phyloP scores from a whole-genome alignment of 2,888 invertebrate genomes.

The Pristionchus mayeri region DNA sequence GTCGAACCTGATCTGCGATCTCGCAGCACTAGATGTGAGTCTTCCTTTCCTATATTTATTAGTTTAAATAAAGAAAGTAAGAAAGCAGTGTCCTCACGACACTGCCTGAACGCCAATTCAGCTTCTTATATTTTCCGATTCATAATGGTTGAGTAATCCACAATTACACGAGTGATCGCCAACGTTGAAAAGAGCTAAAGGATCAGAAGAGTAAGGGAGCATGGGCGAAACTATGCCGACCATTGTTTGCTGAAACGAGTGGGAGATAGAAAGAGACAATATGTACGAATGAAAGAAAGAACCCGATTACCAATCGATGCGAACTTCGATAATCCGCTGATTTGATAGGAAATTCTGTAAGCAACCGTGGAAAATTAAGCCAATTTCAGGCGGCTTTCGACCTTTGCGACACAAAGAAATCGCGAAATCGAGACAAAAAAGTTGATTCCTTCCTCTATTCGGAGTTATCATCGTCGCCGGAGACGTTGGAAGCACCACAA shows the following conservation, averaged over 20 bases:
- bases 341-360: too few relatives aligned
- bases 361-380: too few relatives aligned
- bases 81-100: too few relatives aligned
- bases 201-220: background rate
- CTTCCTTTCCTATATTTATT: background rate
- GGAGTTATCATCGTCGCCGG: background rate
- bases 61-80: background rate
- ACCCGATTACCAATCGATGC: background rate
- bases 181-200: too few relatives aligned
- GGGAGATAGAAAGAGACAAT: background rate
- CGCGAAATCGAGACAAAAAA: background rate
- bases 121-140: too few relatives aligned
- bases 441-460: background rate
- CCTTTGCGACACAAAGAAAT: background rate
- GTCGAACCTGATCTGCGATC: slow-evolving; percentile 18
- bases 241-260: background rate
- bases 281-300: background rate
- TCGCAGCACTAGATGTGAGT: slow-evolving; percentile 4
- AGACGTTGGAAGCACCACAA: background rate
- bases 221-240: slow-evolving; percentile 2
- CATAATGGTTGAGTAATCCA: too few relatives aligned
- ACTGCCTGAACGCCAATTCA: too few relatives aligned
- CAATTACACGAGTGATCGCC: too few relatives aligned
- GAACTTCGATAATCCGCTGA: background rate
- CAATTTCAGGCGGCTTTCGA: slow-evolving; percentile 6